Base-by-base conservation (phyloP, 2,113 vertebrate species). In the Grus americana region DNA sequence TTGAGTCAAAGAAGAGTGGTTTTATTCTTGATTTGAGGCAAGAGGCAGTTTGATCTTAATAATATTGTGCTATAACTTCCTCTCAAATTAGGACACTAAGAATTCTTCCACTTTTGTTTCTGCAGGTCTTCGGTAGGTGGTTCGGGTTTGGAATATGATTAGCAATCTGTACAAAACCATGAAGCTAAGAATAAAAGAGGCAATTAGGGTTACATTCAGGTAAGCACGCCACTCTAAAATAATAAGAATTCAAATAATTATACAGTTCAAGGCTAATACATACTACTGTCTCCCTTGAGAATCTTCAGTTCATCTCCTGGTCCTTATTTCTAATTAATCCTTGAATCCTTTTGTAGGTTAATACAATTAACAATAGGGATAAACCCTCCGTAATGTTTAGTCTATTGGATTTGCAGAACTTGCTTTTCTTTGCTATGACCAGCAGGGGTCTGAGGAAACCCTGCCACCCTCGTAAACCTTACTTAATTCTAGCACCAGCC, bases 301-400 rank as follows among this genome's bases (percentile, higher is more conserved):
- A 93, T 49, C 46, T 94, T 91, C 80, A 81, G 17, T 96, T 97
- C 91, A 86, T 90, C 67, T 88, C 57, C 76, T 88, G 83, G 92
- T 92, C 88, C 47, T 94, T 94, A 90, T 90, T 96, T 93, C 86
- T 94, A 93, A 94, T 93, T 97, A 96, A 96, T 95, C 74, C 67
- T 79, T 76, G 61, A 94, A 81, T 94, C 30, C 23, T 95, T 94
- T 93, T 91, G 68, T 92, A 92, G 38, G 46, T 61, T 95, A 97
- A 95, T 91, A 55, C 83, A 96, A 91, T 95, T 94, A 96, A 90
- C 67, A 84, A 36, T 17, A 88, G 57, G 34, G 44, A 93, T 95
- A 93, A 94, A 94, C 50, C 65, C 10, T 30, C 40, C n/a, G 34
- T 30, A 76, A 26, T 46, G n/a, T 88, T 79, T 72, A 92, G 76